These are phyloP conservation scores for Stylophora pistillata DNA, from an alignment of 64 coral and sea anemone genomes.

Conservation along the genomic window DNA sequence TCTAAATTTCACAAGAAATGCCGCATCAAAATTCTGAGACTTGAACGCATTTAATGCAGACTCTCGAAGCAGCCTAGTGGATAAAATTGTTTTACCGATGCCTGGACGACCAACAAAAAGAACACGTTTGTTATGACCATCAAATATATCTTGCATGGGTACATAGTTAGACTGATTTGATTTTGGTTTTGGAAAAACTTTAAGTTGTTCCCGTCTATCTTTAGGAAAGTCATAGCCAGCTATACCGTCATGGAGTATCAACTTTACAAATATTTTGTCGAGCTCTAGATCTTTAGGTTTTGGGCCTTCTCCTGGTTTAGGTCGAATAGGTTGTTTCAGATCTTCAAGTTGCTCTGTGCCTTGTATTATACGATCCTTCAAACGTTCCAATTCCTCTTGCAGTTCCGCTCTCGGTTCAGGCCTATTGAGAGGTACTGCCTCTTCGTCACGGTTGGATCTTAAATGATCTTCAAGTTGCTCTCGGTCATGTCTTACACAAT, in stretches of 20 bases:
- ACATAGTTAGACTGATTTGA: neutral
- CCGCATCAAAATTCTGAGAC: neutral
- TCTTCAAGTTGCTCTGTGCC: neutral
- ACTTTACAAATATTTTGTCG: conserved; percentile 54
- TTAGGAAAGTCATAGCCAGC: neutral
- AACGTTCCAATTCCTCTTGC: neutral
- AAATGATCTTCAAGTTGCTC: conserved; percentile 3
- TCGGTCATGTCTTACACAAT: neutral
- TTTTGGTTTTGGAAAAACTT: conserved; percentile 27
- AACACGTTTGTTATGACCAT: conserved; percentile 26
- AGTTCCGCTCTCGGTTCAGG: neutral
- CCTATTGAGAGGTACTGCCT: neutral
- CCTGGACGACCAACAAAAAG: conserved; percentile 53
- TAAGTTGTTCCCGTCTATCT: neutral
- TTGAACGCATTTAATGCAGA: conserved; percentile 6
- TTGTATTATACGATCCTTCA: neutral
- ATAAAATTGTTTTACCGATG: conserved; percentile 54
- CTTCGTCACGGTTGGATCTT: too few relatives aligned
- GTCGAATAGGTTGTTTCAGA: conserved; percentile 4
- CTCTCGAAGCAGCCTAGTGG: conserved; percentile 50
- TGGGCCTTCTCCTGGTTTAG: conserved; percentile 8
- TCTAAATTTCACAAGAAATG: conserved; percentile 49
- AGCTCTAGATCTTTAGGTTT: neutral
- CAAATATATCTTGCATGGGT: neutral
- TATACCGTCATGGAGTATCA: conserved; percentile 46